Conservation (phyloP, 2,797 vertebrate species). For the Cynopterus sphinx region DNA sequence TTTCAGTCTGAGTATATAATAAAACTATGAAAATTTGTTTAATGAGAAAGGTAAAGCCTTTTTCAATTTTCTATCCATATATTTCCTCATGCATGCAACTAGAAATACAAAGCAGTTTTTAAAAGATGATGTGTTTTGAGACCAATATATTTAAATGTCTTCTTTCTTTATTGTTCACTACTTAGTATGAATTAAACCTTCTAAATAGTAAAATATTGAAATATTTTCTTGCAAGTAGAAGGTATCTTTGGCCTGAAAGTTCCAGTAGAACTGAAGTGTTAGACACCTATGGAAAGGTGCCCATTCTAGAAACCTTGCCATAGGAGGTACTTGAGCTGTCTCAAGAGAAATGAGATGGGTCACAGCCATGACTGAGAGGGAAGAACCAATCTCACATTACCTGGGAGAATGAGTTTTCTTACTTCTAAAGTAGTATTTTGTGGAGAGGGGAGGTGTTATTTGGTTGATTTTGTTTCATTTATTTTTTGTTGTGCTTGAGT, state of each 20-base stretch:
- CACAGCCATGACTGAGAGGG: neutral
- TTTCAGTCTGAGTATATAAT: neutral
- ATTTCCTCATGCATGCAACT: neutral
- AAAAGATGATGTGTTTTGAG: neutral
- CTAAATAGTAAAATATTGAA: neutral
- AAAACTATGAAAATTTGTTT: neutral
- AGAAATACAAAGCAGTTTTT: neutral
- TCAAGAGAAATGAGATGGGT: neutral
- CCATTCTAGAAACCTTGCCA: neutral
- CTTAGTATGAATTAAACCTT: neutral
- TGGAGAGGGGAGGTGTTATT: neutral
- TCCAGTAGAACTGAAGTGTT: neutral
- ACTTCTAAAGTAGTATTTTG: neutral
- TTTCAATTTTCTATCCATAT: neutral
- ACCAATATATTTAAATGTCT: neutral
- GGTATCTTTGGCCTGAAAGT: neutral
- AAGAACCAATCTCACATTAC: neutral
- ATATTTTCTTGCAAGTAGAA: neutral
- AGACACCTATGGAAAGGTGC: neutral
- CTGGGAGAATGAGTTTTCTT: neutral
- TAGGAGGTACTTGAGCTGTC: neutral
- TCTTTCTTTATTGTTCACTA: neutral
- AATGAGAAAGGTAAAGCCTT: neutral
- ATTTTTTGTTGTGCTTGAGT: neutral
- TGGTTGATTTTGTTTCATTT: neutral